Evolutionary conservation across 2,797 vertebrate species (phyloP).

Genomic region (Bucorvus abyssinicus): DNA sequence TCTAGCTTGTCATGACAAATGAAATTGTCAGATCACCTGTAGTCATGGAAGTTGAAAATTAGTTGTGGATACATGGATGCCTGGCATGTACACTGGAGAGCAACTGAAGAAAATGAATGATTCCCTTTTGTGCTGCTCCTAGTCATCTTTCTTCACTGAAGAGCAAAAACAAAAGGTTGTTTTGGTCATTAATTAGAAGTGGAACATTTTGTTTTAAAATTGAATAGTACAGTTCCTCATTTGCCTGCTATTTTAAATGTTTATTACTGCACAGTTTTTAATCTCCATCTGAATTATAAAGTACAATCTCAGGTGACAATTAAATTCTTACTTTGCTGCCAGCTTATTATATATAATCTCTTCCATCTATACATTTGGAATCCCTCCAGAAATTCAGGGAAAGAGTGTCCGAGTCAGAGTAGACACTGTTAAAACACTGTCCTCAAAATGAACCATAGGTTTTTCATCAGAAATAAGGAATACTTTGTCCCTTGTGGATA

Average conservation of each 20-base stretch:
- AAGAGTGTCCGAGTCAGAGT: not conserved
- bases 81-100: not conserved
- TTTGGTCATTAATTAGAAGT: not conserved
- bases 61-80: not conserved
- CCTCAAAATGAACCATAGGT: not conserved
- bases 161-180: not conserved
- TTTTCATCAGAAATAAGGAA: not conserved
- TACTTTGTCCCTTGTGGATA: not conserved
- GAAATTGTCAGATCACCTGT: not conserved
- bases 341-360: conserved; percentile 7
- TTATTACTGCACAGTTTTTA: conserved; percentile 7
- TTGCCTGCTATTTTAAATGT: not conserved
- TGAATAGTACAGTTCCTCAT: not conserved
- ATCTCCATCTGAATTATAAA: conserved; percentile 12
- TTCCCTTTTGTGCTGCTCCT: not conserved
- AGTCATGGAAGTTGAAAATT: not conserved
- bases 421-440: not conserved
- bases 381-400: not conserved
- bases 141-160: not conserved
- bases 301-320: not conserved
- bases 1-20: not conserved
- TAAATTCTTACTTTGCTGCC: not conserved
- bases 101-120: not conserved
- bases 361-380: conserved; percentile 1
- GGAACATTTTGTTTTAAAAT: not conserved